Evolutionary conservation across 2,113 vertebrate species (phyloP).

Genomic region (Pardalotus punctatus): DNA sequence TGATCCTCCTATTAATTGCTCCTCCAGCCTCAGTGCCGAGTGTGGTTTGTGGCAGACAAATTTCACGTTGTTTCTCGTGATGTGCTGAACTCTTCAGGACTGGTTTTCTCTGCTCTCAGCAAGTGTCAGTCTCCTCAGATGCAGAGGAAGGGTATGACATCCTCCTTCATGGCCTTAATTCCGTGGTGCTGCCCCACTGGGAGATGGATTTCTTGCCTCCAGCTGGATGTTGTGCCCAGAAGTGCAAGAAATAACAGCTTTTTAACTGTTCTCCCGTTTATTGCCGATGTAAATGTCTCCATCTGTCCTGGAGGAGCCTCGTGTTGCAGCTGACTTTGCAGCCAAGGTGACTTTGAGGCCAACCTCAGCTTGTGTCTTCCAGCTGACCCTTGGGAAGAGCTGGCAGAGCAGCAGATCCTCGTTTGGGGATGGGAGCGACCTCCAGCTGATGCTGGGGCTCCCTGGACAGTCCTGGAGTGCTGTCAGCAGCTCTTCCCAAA

Average conservation of each 20-base stretch:
- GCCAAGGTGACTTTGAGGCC: conserved; percentile 12
- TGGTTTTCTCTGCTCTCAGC: not conserved
- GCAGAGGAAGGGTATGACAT: not conserved
- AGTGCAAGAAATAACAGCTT: not conserved
- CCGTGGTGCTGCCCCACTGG: not conserved
- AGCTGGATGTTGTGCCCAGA: conserved; percentile 16
- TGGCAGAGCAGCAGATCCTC: not conserved
- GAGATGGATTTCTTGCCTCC: not conserved
- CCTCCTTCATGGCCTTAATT: not conserved
- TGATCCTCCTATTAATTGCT: not conserved
- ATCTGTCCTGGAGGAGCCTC: not conserved
- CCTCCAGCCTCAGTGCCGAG: not conserved
- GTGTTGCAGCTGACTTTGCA: not conserved
- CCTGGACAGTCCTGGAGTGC: not conserved
- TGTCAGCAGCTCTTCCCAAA: not conserved
- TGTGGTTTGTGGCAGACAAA: not conserved
- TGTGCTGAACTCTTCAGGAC: not conserved
- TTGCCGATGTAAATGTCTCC: not conserved
- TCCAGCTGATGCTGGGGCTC: not conserved
- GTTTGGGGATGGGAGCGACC: not conserved
- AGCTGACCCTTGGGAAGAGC: not conserved
- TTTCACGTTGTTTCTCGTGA: not conserved
- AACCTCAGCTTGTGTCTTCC: not conserved
- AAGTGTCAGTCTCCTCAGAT: not conserved
- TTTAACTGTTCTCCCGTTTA: not conserved